Base-by-base conservation (phyloP, 2,888 invertebrate species). In the Mechanitis messenoides region DNA sequence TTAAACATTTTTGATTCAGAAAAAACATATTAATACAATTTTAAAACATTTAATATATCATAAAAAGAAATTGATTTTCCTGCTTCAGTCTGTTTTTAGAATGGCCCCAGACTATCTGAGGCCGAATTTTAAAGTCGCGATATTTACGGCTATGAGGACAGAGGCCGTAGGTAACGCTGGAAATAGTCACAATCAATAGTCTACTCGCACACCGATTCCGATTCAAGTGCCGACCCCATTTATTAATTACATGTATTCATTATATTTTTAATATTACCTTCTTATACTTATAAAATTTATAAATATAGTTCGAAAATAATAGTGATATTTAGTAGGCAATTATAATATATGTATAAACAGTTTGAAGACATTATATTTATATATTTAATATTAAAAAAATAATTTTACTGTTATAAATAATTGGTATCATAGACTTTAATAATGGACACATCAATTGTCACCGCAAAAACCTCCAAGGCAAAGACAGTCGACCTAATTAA, bases 401-500 rank as follows among this genome's bases (percentile, higher is more conserved):
- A 7, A 42, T 42, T 9, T 7, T 9, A 7, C 9, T 3, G 11
- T 9, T 42, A 45, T 53, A 6, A 45, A 45, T 45, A 58, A 58
- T 58, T 11, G 42, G 45, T 45, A 58, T 58, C 31, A 59, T 45
- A 58, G 57, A 66, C 66, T 62, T 60, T 62, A 60, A 71, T 72
- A 68, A 72, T 72, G 76, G 73, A 75, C 75, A 80, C 79, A 76
- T 86, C 84, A 82, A 81, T 83, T 76, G 79, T 75, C 77, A 68
- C 77, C 77, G 66, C 84, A 84, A 86, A 84, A 85, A 83, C 84
- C 81, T 71, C 77, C 69, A 74, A 72, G 76, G 74, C 76, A 77
- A 76, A 71, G 73, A 71, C 74, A 75, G 77, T 73, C 77, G 78
- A 80, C 78, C 82, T 85, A 87, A 87, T 87, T 85, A 87, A 86